These are phyloP conservation scores for Hymenochirus boettgeri DNA, from an alignment of 2,113 vertebrate species.

Conservation along the genomic window DNA sequence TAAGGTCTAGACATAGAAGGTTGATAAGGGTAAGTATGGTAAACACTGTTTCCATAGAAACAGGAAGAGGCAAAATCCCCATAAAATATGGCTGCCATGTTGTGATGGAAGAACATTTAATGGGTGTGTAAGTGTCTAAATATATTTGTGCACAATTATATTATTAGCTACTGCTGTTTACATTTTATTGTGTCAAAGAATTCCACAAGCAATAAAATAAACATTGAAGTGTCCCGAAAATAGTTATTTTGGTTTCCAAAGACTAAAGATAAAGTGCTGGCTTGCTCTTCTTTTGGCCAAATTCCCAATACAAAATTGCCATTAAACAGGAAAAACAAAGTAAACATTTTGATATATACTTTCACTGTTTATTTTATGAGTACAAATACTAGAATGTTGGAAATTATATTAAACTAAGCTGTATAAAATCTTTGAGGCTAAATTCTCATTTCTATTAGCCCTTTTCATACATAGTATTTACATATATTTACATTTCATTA, in stretches of 20 bases:
- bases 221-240: constrained; percentile 56
- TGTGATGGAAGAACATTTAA: constrained; percentile 71
- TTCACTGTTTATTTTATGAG: no score
- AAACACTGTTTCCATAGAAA: constrained; percentile 61
- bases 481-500: no score
- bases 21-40: constrained; percentile 29
- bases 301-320: constrained; percentile 28
- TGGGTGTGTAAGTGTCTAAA: constrained; percentile 7
- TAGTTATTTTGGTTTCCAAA: constrained; percentile 32
- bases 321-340: not conserved
- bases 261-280: constrained; percentile 20
- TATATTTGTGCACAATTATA: constrained; percentile 58
- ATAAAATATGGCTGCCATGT: constrained; percentile 69
- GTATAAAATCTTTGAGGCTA: no score
- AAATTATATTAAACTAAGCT: no score
- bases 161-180: constrained; percentile 73
- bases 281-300: constrained; percentile 19
- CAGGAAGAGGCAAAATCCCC: constrained; percentile 64
- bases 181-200: constrained; percentile 68
- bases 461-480: no score
- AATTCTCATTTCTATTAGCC: no score
- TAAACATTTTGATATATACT: no score
- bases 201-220: constrained; percentile 70
- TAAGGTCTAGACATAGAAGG: constrained; percentile 33
- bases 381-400: no score